Evolutionary conservation across 2,797 vertebrate genomes (phyloP).

Genomic region (Phataginus tricuspis): DNA sequence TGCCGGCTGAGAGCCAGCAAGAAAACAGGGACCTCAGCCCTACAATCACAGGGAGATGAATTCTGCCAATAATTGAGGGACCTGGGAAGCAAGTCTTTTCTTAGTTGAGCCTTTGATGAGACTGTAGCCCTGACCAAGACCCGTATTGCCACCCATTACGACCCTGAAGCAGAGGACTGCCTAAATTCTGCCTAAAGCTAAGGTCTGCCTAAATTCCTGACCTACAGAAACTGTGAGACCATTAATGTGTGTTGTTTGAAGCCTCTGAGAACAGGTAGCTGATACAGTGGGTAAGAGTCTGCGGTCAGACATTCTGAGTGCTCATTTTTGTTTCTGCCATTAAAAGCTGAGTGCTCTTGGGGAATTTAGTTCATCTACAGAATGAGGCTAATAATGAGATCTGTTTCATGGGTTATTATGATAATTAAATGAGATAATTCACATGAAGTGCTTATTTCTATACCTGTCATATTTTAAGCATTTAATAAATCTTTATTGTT

Average conservation of each 20-base stretch:
- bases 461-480: neutral
- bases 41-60: neutral
- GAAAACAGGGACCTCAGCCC: too few species aligned
- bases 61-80: neutral
- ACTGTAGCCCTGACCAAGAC: neutral
- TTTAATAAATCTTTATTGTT: slow-evolving; percentile 17
- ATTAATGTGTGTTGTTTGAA: neutral
- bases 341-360: neutral
- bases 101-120: neutral
- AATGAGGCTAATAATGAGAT: neutral
- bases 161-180: neutral
- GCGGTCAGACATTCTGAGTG: neutral
- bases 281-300: neutral
- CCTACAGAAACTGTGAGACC: neutral
- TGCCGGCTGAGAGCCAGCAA: too few species aligned
- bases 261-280: neutral
- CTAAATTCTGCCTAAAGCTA: too few species aligned
- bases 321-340: neutral
- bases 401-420: neutral
- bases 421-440: slow-evolving; percentile 47
- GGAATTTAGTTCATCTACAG: neutral
- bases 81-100: neutral
- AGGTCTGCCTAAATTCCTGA: neutral
- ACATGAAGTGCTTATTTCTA: neutral
- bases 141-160: neutral